Evolutionary conservation across 2,888 invertebrate species (phyloP).

Genomic region (Aspidiotus rigidus): DNA sequence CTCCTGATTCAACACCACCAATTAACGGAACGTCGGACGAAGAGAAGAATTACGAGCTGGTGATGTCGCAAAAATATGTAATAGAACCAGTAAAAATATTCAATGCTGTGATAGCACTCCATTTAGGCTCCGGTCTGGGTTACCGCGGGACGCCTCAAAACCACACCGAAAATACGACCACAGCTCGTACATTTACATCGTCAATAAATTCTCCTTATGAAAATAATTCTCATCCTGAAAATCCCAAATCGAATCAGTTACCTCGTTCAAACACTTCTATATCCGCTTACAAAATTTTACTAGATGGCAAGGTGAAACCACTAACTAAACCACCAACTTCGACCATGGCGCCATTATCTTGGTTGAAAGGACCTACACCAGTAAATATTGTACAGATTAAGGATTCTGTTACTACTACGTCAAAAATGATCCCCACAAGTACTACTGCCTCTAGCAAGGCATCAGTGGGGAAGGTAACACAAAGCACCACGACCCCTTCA

Average conservation of each 20-base stretch:
- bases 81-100: background rate
- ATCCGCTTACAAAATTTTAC: conserved; percentile 3
- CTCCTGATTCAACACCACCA: background rate
- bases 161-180: background rate
- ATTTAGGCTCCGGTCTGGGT: background rate
- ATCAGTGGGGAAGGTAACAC: too few relatives aligned
- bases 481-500: too few relatives aligned
- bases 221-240: background rate
- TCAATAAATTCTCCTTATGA: too few relatives aligned
- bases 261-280: background rate
- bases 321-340: background rate
- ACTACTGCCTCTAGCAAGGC: background rate
- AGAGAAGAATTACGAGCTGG: background rate
- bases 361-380: background rate
- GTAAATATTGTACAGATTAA: background rate
- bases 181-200: background rate
- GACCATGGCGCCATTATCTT: background rate
- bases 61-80: conserved; percentile 2
- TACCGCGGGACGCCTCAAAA: too few relatives aligned
- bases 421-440: background rate
- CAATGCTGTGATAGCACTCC: background rate
- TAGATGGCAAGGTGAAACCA: conserved; percentile 10
- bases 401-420: background rate
- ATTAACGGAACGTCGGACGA: background rate
- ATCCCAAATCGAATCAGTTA: background rate